These are phyloP conservation scores for Fabriciana adippe DNA, from an alignment of 2,888 invertebrate genomes.

Conservation along the genomic window DNA sequence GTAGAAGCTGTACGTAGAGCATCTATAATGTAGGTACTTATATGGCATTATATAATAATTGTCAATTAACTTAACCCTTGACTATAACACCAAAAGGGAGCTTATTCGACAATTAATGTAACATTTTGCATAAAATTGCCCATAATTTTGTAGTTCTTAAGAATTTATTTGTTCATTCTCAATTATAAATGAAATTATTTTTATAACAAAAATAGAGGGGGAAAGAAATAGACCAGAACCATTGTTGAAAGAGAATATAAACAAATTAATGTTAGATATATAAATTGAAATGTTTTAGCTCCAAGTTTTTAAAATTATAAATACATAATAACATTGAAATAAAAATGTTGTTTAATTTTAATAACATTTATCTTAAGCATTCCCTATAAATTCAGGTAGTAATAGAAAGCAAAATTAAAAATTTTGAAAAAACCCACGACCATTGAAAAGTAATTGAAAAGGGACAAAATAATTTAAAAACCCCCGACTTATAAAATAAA, in stretches of 20 bases:
- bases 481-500: too few species aligned
- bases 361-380: too few species aligned
- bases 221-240: slow-evolving; percentile 52
- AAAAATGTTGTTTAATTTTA: slow-evolving; percentile 38
- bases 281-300: slow-evolving; percentile 75
- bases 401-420: too few species aligned
- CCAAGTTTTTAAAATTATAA: slow-evolving; percentile 73
- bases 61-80: slow-evolving; percentile 38
- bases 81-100: slow-evolving; percentile 28
- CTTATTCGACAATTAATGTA: slow-evolving; percentile 33
- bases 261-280: slow-evolving; percentile 64
- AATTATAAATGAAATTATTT: slow-evolving; percentile 68
- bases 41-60: slow-evolving; percentile 33
- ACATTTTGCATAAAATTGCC: slow-evolving; percentile 41
- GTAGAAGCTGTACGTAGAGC: slow-evolving; percentile 28
- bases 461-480: too few species aligned
- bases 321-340: slow-evolving; percentile 69
- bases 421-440: too few species aligned
- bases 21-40: slow-evolving; percentile 22
- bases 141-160: slow-evolving; percentile 48
- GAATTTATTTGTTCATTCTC: slow-evolving; percentile 49
- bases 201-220: slow-evolving; percentile 65
- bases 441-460: too few species aligned
- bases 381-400: too few species aligned
- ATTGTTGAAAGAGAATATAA: slow-evolving; percentile 55